Percentiles rank a stretch among this genome's conserved stretches.
phyloP scores from a whole-genome alignment of 2,888 invertebrate species.

The Tupiocoris notatus region DNA sequence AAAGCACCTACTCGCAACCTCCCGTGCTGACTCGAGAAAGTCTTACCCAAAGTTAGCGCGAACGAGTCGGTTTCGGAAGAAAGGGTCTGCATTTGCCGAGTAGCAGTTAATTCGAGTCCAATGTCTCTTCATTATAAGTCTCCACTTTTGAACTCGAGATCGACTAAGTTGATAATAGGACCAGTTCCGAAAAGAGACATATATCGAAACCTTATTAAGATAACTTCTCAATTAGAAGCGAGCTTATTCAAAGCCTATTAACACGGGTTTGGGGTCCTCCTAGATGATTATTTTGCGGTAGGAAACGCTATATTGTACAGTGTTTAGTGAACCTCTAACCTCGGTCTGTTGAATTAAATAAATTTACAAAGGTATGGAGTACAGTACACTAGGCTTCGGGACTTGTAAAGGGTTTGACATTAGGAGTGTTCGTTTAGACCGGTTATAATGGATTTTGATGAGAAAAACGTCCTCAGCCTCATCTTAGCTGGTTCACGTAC shows the following conservation, averaged over 20 bases:
- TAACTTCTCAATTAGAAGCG: neutral
- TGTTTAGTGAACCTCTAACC: neutral
- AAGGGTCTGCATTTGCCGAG: neutral
- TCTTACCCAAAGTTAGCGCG: neutral
- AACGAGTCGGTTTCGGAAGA: neutral
- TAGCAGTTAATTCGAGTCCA: neutral
- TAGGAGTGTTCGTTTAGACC: no score
- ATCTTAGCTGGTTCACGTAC: no score
- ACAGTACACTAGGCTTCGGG: no score
- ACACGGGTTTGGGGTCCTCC: no score
- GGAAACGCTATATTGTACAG: no score
- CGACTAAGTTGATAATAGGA: neutral
- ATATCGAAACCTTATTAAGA: neutral
- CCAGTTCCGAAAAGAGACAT: neutral
- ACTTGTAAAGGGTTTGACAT: no score
- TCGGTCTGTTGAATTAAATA: no score
- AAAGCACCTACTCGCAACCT: neutral
- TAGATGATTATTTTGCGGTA: no score
- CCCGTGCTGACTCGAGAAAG: neutral
- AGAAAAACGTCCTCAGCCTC: no score
- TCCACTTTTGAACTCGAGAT: neutral
- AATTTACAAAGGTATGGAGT: no score
- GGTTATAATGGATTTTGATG: no score
- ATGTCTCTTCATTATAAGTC: neutral
- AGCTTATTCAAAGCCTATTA: no score